Conservation (phyloP, 2,888 invertebrate species). For the Diploptera punctata region DNA sequence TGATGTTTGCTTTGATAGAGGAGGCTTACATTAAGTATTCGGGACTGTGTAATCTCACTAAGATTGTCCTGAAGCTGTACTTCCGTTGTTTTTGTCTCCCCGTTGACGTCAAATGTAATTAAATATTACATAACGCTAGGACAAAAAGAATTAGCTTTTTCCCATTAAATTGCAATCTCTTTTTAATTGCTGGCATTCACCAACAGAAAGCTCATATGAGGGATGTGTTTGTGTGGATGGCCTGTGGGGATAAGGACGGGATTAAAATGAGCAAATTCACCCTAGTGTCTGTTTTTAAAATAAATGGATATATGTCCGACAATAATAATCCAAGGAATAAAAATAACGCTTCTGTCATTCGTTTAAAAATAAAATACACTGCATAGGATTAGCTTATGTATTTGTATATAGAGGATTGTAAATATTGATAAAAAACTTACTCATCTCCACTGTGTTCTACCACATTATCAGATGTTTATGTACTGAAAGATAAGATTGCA, state of each 20-base stretch:
- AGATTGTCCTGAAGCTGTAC: background rate
- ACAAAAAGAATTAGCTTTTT: slow-evolving; percentile 15
- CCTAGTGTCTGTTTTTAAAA: background rate
- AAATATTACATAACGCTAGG: slow-evolving; percentile 20
- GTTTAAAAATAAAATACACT: too few species aligned
- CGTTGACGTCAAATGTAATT: slow-evolving; percentile 13
- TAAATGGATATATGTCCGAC: background rate
- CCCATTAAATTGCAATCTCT: slow-evolving; percentile 16
- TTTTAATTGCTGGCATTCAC: slow-evolving; percentile 32
- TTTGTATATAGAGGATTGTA: too few species aligned
- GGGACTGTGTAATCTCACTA: background rate
- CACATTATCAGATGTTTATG: too few species aligned
- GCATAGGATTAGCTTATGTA: too few species aligned
- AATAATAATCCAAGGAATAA: too few species aligned
- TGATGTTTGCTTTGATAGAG: too few species aligned
- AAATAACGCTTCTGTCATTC: too few species aligned
- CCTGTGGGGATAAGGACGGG: background rate
- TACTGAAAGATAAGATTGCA: too few species aligned
- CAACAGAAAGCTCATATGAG: background rate
- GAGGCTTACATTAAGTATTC: too few species aligned
- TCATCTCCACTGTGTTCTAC: too few species aligned
- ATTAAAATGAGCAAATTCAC: slow-evolving; percentile 5
- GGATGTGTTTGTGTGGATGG: background rate
- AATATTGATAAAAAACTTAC: too few species aligned
- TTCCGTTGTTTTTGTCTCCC: slow-evolving; percentile 15